Percentiles rank a stretch among this genome's conserved stretches.
phyloP scores from a whole-genome alignment of 2,797 vertebrate species.

The Scleropages formosus region DNA sequence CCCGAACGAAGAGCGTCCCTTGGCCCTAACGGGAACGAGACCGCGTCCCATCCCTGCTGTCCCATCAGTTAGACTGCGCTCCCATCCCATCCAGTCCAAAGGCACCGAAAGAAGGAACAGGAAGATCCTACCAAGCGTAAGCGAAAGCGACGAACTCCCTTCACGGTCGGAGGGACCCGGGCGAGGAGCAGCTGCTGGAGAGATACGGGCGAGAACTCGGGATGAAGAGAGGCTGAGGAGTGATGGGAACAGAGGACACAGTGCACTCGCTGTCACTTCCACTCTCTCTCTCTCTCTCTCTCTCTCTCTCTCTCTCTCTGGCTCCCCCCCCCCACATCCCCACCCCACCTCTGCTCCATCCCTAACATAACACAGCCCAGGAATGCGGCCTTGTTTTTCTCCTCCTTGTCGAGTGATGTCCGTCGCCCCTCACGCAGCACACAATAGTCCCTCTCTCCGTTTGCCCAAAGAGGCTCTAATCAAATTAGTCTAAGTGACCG shows the following conservation, averaged over 20 bases:
- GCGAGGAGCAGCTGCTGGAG: background rate
- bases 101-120: too few relatives aligned
- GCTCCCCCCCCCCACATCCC: conserved; percentile 25
- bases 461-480: conserved; percentile 23
- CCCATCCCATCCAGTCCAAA: too few relatives aligned
- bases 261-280: background rate
- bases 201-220: too few relatives aligned
- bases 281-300: conserved; percentile 39
- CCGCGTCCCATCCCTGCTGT: too few relatives aligned
- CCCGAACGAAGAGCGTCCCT: too few relatives aligned
- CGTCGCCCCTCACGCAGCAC: background rate
- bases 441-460: conserved; percentile 9
- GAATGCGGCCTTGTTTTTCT: conserved; percentile 29
- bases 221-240: conserved; percentile 44
- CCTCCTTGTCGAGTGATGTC: background rate
- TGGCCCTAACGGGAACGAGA: too few relatives aligned
- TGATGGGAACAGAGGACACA: conserved; percentile 55
- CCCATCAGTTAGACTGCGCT: too few relatives aligned
- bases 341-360: conserved; percentile 16
- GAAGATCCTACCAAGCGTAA: too few relatives aligned
- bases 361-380: conserved; percentile 35
- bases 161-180: too few relatives aligned
- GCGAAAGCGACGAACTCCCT: too few relatives aligned
- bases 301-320: conserved; percentile 35
- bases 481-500: conserved; percentile 38